Percentiles rank a stretch among this genome's conserved stretches.
phyloP scores from a whole-genome alignment of 2,797 vertebrate genomes.

The Tiaroga cobitis region DNA sequence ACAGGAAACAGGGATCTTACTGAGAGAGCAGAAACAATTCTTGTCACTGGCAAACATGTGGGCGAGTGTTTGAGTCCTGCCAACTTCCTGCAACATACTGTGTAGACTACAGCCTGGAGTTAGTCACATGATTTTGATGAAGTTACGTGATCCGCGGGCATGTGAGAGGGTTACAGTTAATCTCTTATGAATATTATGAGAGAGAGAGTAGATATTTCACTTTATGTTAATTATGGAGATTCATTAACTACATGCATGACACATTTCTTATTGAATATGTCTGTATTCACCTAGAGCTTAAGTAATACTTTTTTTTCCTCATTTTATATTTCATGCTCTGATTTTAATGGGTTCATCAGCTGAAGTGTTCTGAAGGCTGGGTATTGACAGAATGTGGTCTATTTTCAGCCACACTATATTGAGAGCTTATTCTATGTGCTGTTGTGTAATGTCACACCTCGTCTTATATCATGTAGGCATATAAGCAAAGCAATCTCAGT shows the following conservation, averaged over 20 bases:
- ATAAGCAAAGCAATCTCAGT: conserved; percentile 4
- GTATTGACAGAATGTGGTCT: conserved; percentile 10
- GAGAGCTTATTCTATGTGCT: conserved; percentile 18
- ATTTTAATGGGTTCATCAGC: neutral
- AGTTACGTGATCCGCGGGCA: conserved; percentile 75
- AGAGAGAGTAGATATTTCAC: conserved; percentile 41
- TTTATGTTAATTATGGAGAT: conserved; percentile 24
- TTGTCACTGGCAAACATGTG: conserved; percentile 53
- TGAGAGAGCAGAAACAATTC: conserved; percentile 31
- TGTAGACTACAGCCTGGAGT: conserved; percentile 63
- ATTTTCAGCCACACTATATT: conserved; percentile 22
- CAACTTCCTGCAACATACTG: conserved; percentile 69
- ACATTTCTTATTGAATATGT: neutral
- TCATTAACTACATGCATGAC: conserved; percentile 10
- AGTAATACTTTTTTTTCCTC: neutral
- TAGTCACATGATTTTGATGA: conserved; percentile 78
- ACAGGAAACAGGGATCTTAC: conserved; percentile 26
- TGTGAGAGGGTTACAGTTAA: conserved; percentile 70
- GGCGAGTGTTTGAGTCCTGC: conserved; percentile 69
- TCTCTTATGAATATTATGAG: conserved; percentile 57
- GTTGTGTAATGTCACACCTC: conserved; percentile 50
- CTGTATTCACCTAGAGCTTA: neutral
- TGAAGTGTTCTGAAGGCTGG: neutral
- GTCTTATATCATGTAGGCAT: conserved; percentile 25
- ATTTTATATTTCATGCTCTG: neutral